Conservation (phyloP, 2,888 invertebrate species). For the Pachydiplax longipennis region DNA sequence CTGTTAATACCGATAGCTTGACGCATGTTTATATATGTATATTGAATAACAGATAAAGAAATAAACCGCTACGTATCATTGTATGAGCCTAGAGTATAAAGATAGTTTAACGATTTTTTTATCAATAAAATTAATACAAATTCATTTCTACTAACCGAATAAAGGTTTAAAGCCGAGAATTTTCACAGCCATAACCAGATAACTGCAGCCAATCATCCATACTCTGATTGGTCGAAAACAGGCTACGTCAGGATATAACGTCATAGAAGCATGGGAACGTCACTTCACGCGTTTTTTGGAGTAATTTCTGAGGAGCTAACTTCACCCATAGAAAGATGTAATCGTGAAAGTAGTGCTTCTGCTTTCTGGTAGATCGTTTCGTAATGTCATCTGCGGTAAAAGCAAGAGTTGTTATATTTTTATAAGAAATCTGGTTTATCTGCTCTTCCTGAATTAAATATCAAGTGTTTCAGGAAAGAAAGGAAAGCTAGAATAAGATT, state of each 20-base stretch:
- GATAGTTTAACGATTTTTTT: background rate
- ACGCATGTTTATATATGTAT: background rate
- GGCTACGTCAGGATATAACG: slow-evolving; percentile 39
- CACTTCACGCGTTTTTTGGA: slow-evolving; percentile 13
- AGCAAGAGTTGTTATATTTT: too few relatives aligned
- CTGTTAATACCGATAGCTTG: background rate
- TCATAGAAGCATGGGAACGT: slow-evolving; percentile 37
- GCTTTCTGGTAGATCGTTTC: too few relatives aligned
- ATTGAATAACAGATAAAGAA: background rate
- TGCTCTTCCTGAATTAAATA: too few relatives aligned
- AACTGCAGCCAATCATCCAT: slow-evolving; percentile 41
- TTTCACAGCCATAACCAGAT: slow-evolving; percentile 36
- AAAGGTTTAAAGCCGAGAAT: slow-evolving; percentile 14
- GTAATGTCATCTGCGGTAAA: too few relatives aligned
- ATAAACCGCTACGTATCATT: background rate
- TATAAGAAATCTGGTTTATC: too few relatives aligned
- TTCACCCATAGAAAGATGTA: too few relatives aligned
- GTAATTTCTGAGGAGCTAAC: background rate
- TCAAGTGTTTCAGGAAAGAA: too few relatives aligned
- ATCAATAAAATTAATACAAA: background rate
- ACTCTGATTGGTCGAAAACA: slow-evolving; percentile 32
- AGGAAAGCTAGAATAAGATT: too few relatives aligned
- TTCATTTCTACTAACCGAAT: slow-evolving; percentile 4
- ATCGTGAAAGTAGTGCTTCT: too few relatives aligned
- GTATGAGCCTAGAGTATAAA: too few relatives aligned